These are phyloP conservation scores for Epicampocera succincta DNA, from an alignment of 2,888 invertebrate genomes.

Conservation along the genomic window DNA sequence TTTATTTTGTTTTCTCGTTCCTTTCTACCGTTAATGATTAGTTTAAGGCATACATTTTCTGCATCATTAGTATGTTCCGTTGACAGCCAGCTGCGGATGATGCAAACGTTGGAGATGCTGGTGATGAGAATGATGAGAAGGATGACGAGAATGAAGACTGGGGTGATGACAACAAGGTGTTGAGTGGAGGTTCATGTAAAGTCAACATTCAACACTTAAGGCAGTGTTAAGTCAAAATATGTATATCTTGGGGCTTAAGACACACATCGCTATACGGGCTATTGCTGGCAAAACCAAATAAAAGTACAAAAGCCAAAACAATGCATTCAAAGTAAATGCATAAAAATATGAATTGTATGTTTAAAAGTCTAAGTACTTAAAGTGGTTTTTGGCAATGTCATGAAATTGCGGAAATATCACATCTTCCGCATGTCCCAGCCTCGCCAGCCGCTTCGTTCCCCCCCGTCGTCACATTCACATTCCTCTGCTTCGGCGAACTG, in stretches of 20 bases:
- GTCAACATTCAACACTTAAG: constrained; percentile 65
- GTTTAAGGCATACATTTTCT: constrained; percentile 55
- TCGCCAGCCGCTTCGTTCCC: not conserved
- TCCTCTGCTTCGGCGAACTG: not conserved
- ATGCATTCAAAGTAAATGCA: constrained; percentile 20
- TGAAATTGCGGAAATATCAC: constrained; percentile 67
- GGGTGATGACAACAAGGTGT: constrained; percentile 51
- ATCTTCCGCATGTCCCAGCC: constrained; percentile 16
- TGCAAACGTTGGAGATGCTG: constrained; percentile 4
- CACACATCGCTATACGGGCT: not conserved
- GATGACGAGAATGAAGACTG: not conserved
- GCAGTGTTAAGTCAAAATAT: constrained; percentile 48
- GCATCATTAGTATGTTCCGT: constrained; percentile 59
- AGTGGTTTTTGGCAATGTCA: constrained; percentile 67
- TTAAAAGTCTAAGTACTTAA: constrained; percentile 56
- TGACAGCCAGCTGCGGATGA: constrained; percentile 35
- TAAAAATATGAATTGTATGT: constrained; percentile 28
- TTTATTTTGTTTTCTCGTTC: constrained; percentile 29
- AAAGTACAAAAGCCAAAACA: constrained; percentile 19
- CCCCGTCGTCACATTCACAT: not conserved
- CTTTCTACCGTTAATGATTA: constrained; percentile 47
- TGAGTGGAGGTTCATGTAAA: constrained; percentile 62
- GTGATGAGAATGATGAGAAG: not conserved
- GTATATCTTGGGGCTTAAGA: constrained; percentile 49
- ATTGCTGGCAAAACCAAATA: not conserved